Conservation (phyloP, 2,113 vertebrate species). For the Alligator mississippiensis region DNA sequence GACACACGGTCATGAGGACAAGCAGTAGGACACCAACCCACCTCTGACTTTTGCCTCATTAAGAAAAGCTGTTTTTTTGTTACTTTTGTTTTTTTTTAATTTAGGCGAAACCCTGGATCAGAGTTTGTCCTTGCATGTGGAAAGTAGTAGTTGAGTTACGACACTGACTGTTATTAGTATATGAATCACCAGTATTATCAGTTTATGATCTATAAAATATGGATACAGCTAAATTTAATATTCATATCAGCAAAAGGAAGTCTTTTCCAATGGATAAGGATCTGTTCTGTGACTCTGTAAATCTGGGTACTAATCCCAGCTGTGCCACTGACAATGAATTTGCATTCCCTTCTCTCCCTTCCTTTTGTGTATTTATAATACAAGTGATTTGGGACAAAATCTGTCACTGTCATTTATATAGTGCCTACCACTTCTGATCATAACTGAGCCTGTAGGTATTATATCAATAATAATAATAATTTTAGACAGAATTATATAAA, state of each 20-base stretch:
- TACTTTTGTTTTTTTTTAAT: neutral
- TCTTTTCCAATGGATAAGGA: neutral
- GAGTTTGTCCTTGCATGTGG: neutral
- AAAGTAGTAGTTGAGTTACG: neutral
- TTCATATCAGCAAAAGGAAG: too few relatives aligned
- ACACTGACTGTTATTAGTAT: neutral
- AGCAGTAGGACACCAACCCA: constrained; percentile 17
- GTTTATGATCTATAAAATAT: neutral
- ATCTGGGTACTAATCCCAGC: neutral
- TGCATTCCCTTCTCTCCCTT: neutral
- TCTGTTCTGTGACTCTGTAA: neutral
- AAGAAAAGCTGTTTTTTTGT: constrained; percentile 35
- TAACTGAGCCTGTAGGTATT: neutral
- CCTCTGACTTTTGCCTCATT: constrained; percentile 13
- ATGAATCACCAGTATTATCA: neutral
- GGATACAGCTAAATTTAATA: neutral
- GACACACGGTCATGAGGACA: neutral
- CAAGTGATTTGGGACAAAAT: too few relatives aligned
- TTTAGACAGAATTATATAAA: neutral
- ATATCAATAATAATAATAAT: neutral
- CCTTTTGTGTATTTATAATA: neutral
- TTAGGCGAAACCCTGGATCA: constrained; percentile 34
- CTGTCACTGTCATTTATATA: neutral
- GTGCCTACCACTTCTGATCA: neutral
- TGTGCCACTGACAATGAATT: neutral